Evolutionary conservation across 2,797 vertebrate species (phyloP).

Genomic region (Limnodromus scolopaceus): DNA sequence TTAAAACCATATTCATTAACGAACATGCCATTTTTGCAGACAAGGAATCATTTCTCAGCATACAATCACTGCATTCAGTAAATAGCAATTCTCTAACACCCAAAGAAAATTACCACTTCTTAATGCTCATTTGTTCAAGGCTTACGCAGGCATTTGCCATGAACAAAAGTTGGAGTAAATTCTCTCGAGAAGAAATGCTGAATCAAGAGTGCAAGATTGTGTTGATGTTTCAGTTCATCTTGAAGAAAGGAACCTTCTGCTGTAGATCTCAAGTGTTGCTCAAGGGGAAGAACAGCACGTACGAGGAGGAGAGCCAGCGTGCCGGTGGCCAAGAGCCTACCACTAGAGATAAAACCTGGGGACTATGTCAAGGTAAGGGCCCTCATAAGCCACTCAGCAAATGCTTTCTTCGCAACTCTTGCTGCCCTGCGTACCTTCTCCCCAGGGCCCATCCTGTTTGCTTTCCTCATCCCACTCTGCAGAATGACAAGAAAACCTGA

Average conservation of each 20-base stretch:
- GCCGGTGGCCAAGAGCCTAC: neutral
- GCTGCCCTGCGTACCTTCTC: neutral
- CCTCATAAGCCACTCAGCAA: neutral
- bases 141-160: neutral
- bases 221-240: neutral
- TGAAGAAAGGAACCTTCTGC: neutral
- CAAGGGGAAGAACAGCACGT: neutral
- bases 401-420: neutral
- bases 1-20: neutral
- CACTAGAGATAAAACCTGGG: neutral
- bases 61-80: neutral
- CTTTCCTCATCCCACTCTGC: neutral
- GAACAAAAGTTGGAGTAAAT: neutral
- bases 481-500: neutral
- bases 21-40: neutral
- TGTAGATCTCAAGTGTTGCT: constrained; percentile 14
- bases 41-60: neutral
- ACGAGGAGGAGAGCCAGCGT: neutral
- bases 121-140: neutral
- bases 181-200: neutral
- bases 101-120: neutral
- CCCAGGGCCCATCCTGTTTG: fast-evolving
- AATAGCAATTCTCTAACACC: neutral
- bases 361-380: neutral
- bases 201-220: neutral